phyloP scores from a whole-genome alignment of 2,797 vertebrate species.

The Propithecus deckenii region DNA sequence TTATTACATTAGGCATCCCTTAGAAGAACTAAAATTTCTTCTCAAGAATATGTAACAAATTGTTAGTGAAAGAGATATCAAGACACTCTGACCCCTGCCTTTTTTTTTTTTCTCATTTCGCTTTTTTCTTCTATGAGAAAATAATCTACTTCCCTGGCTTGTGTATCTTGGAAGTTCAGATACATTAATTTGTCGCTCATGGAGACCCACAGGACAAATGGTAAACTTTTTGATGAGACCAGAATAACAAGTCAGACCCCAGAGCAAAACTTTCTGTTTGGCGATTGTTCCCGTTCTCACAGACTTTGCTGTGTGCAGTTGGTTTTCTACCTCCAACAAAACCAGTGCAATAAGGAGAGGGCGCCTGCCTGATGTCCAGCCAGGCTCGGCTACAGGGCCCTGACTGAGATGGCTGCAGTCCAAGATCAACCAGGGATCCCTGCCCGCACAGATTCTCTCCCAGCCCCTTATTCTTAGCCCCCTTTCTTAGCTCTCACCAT shows the following conservation, averaged over 20 bases:
- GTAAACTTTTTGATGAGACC: conserved; percentile 34
- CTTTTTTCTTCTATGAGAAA: conserved; percentile 37
- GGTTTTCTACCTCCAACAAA: not conserved
- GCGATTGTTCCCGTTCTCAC: not conserved
- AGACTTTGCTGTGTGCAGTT: not conserved
- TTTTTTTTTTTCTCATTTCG: not conserved
- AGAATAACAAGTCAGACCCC: not conserved
- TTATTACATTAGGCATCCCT: not conserved
- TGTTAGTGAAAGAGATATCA: not conserved
- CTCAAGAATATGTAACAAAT: not conserved
- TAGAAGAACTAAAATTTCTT: not conserved
- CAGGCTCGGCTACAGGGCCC: rapidly evolving
- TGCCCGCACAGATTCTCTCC: not conserved
- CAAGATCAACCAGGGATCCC: not conserved
- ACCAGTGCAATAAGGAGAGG: not conserved
- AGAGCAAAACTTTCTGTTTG: conserved; percentile 3
- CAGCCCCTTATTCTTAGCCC: not conserved
- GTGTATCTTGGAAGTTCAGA: conserved; percentile 6
- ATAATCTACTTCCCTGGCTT: not conserved
- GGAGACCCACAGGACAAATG: not conserved
- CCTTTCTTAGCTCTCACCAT: not conserved
- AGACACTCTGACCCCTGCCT: not conserved
- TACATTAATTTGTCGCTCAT: not conserved
- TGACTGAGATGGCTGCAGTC: not conserved
- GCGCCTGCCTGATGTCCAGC: not conserved